phyloP scores from a whole-genome alignment of 2,113 vertebrate species.

The Cochlearius cochlearius region DNA sequence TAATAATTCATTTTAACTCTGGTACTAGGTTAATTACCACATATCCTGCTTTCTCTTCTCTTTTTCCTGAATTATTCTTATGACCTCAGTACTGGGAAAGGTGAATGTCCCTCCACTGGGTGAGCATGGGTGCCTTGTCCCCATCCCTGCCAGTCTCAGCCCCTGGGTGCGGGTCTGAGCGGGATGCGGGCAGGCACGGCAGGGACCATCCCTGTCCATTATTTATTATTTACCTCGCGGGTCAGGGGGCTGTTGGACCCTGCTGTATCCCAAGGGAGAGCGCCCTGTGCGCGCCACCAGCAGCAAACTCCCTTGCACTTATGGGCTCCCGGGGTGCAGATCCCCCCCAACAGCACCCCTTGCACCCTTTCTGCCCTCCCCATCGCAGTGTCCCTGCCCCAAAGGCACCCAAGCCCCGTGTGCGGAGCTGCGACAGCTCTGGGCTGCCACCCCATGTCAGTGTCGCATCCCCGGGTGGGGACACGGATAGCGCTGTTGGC shows the following conservation, averaged over 20 bases:
- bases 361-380: fast-evolving
- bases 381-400: fast-evolving
- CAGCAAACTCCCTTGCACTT: background rate
- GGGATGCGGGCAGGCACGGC: background rate
- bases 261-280: background rate
- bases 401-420: background rate
- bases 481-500: too few species aligned
- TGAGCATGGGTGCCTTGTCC: background rate
- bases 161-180: background rate
- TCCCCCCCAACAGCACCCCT: background rate
- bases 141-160: background rate
- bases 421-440: background rate
- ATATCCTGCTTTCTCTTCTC: background rate
- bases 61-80: background rate
- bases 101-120: background rate
- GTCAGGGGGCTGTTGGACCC: background rate
- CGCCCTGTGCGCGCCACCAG: too few species aligned
- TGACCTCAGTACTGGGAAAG: too few species aligned
- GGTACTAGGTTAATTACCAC: background rate
- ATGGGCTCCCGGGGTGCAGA: background rate
- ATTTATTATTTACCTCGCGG: fast-evolving
- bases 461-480: background rate
- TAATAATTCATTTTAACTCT: background rate
- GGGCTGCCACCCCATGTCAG: background rate
- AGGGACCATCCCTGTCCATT: background rate